phyloP scores from a whole-genome alignment of 1,140 invertebrate genomes.

The Proctacanthus coquilletti region DNA sequence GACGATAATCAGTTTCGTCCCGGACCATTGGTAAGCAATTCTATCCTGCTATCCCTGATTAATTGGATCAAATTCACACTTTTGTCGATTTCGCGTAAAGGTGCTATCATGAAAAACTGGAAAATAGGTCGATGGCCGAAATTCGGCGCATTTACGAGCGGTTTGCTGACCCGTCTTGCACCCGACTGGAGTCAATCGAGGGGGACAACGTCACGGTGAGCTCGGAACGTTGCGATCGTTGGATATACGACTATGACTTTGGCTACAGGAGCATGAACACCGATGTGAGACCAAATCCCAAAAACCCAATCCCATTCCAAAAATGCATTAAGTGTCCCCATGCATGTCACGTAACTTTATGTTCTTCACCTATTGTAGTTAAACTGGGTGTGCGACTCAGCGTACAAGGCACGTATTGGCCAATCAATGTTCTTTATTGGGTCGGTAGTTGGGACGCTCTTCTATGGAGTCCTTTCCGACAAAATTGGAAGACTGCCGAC shows the following conservation, averaged over 20 bases:
- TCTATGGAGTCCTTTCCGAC: conserved; percentile 40
- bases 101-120: conserved; percentile 26
- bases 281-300: too few species aligned
- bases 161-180: conserved; percentile 22
- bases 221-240: conserved; percentile 26
- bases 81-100: too few species aligned
- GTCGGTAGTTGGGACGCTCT: conserved; percentile 39
- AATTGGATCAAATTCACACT: too few species aligned
- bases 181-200: conserved; percentile 15
- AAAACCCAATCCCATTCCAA: too few species aligned
- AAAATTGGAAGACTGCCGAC: conserved; percentile 40
- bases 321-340: too few species aligned
- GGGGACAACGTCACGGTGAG: conserved; percentile 17
- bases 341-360: too few species aligned
- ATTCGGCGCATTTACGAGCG: conserved; percentile 22
- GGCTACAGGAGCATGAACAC: conserved; percentile 38
- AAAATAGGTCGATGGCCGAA: conserved; percentile 25
- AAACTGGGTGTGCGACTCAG: conserved; percentile 43
- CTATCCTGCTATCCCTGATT: too few species aligned
- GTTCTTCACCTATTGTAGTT: conserved; percentile 33
- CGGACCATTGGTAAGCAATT: conserved; percentile 31
- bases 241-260: conserved; percentile 35
- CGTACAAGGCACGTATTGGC: conserved; percentile 39
- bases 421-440: conserved; percentile 46
- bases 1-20: conserved; percentile 37